Base-by-base conservation (phyloP, 2,888 invertebrate species). In the Scaptodrosophila latifasciaeformis region DNA sequence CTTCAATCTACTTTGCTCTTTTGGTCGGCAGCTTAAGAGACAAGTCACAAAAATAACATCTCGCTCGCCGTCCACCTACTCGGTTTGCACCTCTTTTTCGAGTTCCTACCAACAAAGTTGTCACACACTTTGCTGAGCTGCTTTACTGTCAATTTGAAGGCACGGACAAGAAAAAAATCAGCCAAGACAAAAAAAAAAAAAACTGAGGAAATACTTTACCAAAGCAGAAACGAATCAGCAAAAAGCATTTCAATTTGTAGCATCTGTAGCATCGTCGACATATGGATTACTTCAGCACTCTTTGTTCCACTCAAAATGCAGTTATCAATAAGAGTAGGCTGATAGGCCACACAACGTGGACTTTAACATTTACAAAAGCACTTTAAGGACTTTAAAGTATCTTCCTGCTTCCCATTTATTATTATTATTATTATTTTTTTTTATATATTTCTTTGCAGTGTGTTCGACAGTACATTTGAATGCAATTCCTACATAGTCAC, bases 41-140 rank as follows among this genome's bases (percentile, higher is more conserved):
- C n/a, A n/a, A n/a, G n/a, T n/a, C n/a, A n/a, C n/a, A n/a, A n/a
- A n/a, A n/a, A n/a, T n/a, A n/a, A n/a, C n/a, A n/a, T n/a, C n/a
- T n/a, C n/a, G n/a, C n/a, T n/a, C n/a, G n/a, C n/a, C n/a, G n/a
- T n/a, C n/a, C n/a, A n/a, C n/a, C n/a, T n/a, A n/a, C n/a, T n/a
- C n/a, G n/a, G n/a, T n/a, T n/a, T n/a, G n/a, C n/a, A n/a, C n/a
- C n/a, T n/a, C n/a, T n/a, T n/a, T n/a, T n/a, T n/a, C n/a, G n/a
- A n/a, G n/a, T n/a, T n/a, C n/a, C n/a, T 5, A 18, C 70, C 49
- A 53, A 53, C 49, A 65, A 72, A 76, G 65, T 71, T 75, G 62
- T 62, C 64, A 55, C 40, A 44, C 42, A 13, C 21, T 21, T 5
- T 21, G 21, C 21, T 19, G 19, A 40, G 40, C 40, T 19, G 40